A percentile compares a stretch with the other conserved stretches of the same genome.
phyloP scores from a whole-genome alignment of 2,113 vertebrate genomes.

The Anser cygnoides region DNA sequence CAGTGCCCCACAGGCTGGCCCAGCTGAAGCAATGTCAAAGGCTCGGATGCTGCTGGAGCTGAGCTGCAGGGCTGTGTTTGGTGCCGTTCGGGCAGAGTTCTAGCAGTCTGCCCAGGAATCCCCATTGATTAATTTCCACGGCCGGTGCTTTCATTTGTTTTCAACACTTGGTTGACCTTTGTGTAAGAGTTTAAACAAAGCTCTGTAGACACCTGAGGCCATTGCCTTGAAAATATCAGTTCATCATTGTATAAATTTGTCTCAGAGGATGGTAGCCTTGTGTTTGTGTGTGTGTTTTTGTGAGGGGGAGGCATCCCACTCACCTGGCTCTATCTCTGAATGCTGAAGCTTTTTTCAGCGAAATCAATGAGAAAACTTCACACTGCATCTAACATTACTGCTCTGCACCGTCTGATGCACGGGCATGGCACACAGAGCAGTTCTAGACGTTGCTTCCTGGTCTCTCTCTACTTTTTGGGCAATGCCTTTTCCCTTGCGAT shows the following conservation, averaged over 20 bases:
- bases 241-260: slow-evolving; percentile 3
- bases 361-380: neutral
- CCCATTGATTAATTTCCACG: neutral
- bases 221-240: neutral
- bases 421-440: neutral
- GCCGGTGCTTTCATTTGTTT: slow-evolving; percentile 33
- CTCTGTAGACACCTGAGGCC: slow-evolving; percentile 7
- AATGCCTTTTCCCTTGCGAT: neutral
- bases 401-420: neutral
- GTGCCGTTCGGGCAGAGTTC: neutral
- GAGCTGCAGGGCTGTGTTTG: neutral
- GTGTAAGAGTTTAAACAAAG: slow-evolving; percentile 32
- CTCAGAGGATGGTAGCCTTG: neutral
- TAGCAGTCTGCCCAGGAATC: neutral
- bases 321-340: neutral
- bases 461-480: neutral
- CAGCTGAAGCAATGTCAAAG: neutral
- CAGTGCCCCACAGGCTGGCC: neutral
- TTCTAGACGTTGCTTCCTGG: neutral
- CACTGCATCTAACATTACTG: neutral
- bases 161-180: slow-evolving; percentile 21
- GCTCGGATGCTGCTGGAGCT: neutral
- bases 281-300: neutral
- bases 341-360: neutral
- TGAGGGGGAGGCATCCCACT: neutral